Evolutionary conservation across 2,113 vertebrate species (phyloP).

Genomic region (Hassar affinis): DNA sequence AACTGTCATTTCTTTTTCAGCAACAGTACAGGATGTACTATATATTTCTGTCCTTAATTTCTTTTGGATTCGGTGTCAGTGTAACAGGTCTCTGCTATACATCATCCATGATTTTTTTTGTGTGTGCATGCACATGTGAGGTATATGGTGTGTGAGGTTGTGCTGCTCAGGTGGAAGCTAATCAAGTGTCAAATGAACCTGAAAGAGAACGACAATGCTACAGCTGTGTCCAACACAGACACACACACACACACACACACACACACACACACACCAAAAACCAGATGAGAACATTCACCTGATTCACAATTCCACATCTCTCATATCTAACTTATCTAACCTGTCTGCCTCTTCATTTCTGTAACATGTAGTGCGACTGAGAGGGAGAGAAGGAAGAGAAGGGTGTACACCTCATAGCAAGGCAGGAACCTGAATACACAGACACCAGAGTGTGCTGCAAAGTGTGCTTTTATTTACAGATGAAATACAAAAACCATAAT

Average conservation of each 20-base stretch:
- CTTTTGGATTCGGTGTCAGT: background rate
- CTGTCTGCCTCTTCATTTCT: background rate
- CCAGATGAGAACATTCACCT: background rate
- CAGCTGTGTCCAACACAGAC: slow-evolving; percentile 48
- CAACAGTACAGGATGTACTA: background rate
- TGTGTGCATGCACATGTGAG: slow-evolving; percentile 6
- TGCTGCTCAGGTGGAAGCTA: slow-evolving; percentile 71
- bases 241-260: slow-evolving; percentile 19
- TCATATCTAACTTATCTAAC: background rate
- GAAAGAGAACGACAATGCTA: slow-evolving; percentile 40
- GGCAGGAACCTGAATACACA: too few species aligned
- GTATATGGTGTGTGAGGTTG: slow-evolving; percentile 65
- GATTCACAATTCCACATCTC: background rate
- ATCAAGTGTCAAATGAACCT: slow-evolving; percentile 71
- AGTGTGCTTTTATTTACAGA: too few species aligned
- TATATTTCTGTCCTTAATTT: background rate
- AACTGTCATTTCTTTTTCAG: background rate
- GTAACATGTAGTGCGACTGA: too few species aligned
- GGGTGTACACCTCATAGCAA: too few species aligned
- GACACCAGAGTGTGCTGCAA: too few species aligned
- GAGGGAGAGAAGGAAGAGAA: too few species aligned
- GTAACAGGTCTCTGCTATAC: background rate
- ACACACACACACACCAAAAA: background rate
- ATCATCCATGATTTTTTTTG: background rate
- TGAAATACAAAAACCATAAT: too few species aligned